Evolutionary conservation across 2,113 vertebrate genomes (phyloP).

Genomic region (Syngnathus floridae): DNA sequence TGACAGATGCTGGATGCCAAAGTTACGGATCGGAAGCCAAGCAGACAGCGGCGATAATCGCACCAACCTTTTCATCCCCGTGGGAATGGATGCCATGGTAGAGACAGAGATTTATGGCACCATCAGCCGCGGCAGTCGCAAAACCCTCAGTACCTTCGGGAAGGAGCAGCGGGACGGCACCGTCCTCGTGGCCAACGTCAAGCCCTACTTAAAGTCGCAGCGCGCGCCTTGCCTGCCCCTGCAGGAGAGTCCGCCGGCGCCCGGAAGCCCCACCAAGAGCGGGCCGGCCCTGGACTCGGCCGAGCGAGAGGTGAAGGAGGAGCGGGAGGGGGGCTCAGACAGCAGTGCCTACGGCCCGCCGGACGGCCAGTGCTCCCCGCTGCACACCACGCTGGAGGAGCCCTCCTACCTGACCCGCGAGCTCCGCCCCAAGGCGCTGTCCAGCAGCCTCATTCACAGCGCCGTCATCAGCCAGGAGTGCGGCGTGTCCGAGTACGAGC

Average conservation of each 20-base stretch:
- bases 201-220: conserved; percentile 98
- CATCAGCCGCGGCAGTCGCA: conserved; percentile 92
- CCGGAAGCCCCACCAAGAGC: conserved; percentile 88
- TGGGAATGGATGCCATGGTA: conserved; percentile 88
- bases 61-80: conserved; percentile 98
- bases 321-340: conserved; percentile 82
- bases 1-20: conserved; percentile 98
- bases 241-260: conserved; percentile 87
- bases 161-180: conserved; percentile 98
- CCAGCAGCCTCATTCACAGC: conserved; percentile 76
- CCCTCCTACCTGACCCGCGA: conserved; percentile 69
- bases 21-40: conserved; percentile 92
- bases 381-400: conserved; percentile 82
- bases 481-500: conserved; percentile 78
- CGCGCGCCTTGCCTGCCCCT: conserved; percentile 91
- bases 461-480: conserved; percentile 71
- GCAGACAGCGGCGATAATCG: conserved; percentile 96
- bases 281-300: conserved; percentile 82
- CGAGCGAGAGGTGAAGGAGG: conserved; percentile 80
- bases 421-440: conserved; percentile 78
- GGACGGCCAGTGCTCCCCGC: conserved; percentile 84
- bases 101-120: conserved; percentile 97
- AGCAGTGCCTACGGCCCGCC: conserved; percentile 78
- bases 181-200: conserved; percentile 98
- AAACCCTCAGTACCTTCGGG: conserved; percentile 98